Base-by-base conservation (phyloP, 1,140 invertebrate species). In the Drosophila kohkoa region DNA sequence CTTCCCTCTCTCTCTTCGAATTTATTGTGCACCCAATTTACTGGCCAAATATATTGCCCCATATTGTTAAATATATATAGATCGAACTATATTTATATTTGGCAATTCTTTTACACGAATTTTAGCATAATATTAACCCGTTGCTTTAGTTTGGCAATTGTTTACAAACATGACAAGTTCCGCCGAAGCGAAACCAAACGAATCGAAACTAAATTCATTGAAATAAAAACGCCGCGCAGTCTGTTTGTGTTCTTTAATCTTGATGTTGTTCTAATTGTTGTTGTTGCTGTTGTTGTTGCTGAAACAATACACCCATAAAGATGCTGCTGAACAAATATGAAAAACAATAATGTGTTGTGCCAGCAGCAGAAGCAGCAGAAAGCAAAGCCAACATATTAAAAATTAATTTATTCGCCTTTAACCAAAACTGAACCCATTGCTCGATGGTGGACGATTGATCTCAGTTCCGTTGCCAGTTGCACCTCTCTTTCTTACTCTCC, bases 81-180 rank as follows among this genome's bases (percentile, higher is more conserved):
- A 15, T 32, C 35, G 8, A 10, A 49, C 2, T 58, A n/a, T 58
- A 28, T 48, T 16, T 65, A 77, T 83, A 66, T 87, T 63, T 59
- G 79, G 76, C 73, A 57, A 62, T 81, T 32, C 10, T 70, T 64
- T 73, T 79, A 79, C 65, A 32, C 45, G 62, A 66, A 66, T 85
- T 67, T 87, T 69, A 81, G 72, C 69, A 87, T 79, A 71, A 63
- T 82, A 51, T 59, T 63, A 57, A 68, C 48, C 11, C 38, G 55
- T 55, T 49, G 41, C 59, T 58, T 51, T 54, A 57, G 43, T 73
- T 58, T 58, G 48, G 57, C 58, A 58, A 38, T 55, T 86, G 83
- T 87, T 87, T 87, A 85, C 88, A 87, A 87, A 87, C 83, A 87
- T 74, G 83, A 83, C 83, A 81, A 87, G 83, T 87, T 87, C 83